These are phyloP conservation scores for Phlogophora meticulosa DNA, from an alignment of 2,888 invertebrate genomes.

Conservation along the genomic window DNA sequence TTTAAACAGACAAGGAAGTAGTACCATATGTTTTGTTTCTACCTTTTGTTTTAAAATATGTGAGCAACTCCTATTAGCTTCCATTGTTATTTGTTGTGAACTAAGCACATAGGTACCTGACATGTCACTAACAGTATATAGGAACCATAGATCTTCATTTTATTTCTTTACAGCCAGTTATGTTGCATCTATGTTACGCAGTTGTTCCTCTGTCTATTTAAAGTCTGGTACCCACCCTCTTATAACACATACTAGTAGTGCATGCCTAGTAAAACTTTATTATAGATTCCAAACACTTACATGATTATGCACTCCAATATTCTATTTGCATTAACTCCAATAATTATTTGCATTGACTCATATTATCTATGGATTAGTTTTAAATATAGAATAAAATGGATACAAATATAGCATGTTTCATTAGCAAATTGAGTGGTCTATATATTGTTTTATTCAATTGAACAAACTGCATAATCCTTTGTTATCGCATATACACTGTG, in stretches of 20 bases:
- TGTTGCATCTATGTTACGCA: neutral
- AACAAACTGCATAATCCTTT: neutral
- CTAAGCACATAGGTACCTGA: neutral
- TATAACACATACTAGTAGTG: neutral
- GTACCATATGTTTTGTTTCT: conserved; percentile 15
- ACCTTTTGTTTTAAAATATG: neutral
- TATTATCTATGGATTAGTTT: conserved; percentile 11
- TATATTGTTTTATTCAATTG: neutral
- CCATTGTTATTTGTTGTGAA: conserved; percentile 1
- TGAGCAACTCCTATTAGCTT: neutral
- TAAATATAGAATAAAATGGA: neutral
- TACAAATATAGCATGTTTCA: neutral
- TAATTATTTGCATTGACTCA: no score
- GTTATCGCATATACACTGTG: neutral
- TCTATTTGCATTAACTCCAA: neutral
- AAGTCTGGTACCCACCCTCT: neutral
- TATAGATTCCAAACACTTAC: neutral
- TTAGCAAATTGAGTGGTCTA: neutral
- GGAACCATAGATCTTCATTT: neutral
- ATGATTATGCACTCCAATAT: neutral
- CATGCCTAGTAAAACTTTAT: neutral
- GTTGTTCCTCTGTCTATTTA: neutral
- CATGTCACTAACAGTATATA: neutral
- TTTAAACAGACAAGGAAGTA: neutral
- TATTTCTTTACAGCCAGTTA: no score